Evolutionary conservation across 2,113 vertebrate genomes (phyloP).

Genomic region (Hypanus sabinus): DNA sequence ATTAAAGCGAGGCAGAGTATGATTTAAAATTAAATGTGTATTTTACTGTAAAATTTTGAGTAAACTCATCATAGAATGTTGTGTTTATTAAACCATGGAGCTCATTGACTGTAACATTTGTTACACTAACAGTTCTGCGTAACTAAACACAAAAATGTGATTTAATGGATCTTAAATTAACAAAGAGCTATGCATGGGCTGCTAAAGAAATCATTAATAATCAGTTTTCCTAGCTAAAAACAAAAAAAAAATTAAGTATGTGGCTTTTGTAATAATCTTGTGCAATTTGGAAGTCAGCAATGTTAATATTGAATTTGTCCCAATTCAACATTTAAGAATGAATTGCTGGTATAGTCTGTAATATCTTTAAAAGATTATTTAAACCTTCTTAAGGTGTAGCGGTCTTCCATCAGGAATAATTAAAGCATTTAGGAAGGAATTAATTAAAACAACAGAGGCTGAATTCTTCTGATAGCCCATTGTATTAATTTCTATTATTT

Average conservation of each 20-base stretch:
- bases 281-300: background rate
- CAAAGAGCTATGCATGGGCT: background rate
- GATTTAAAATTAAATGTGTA: background rate
- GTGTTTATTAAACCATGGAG: background rate
- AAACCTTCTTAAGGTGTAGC: no score
- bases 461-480: background rate
- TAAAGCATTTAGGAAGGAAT: no score
- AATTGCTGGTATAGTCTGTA: background rate
- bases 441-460: background rate
- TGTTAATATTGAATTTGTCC: no score
- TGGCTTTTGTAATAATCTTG: no score
- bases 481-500: slow-evolving; percentile 41
- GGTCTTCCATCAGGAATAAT: no score
- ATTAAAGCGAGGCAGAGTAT: background rate
- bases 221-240: background rate
- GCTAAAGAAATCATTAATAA: background rate
- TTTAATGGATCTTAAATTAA: background rate
- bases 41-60: background rate
- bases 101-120: background rate
- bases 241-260: background rate
- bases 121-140: background rate
- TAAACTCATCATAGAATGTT: background rate
- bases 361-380: background rate
- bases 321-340: background rate
- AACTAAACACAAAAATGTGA: background rate